Evolutionary conservation across 2,113 vertebrate genomes (phyloP), one percentile per base, ranked within the genome.

Genomic region (Anhinga anhinga): DNA sequence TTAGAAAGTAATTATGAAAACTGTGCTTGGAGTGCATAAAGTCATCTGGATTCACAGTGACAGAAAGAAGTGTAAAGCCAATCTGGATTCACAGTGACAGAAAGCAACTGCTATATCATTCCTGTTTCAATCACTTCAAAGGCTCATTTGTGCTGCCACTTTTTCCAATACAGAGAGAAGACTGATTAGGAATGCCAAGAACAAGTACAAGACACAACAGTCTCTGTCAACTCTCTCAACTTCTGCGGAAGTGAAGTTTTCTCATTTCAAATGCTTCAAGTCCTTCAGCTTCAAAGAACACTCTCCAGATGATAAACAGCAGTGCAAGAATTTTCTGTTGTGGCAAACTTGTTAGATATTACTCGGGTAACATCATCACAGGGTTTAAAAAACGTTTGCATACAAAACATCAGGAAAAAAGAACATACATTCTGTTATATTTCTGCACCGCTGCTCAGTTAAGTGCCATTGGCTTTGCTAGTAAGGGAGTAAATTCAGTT

Each of bases 381-480:
- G 15, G 38, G 22, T 42, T 87, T 61, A 4, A 23, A 59, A 62
- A 78, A 50, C 15, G 17, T 32, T 44, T 25, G 52, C 20, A 44
- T 18, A 79, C 8, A 26, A 72, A 58, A 32, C 7, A 45, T 2
- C 15, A 47, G n/a, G 4, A 6, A 10, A 58, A 40, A 27, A 58
- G 47, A 38, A 55, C 1, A 1, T 52, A 23, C 15, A 12, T 15
- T 12, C n/a, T 21, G 8, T 16, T 49, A 1, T 1, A 26, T 30
- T 82, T 52, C 73, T 62, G 61, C n/a, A 56, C 30, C 15, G 1
- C 26, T 29, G 69, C 76, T 65, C 9, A 2, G 30, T 13, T 49
- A 53, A 27, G n/a, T 32, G 11, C 38, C 53, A 30, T 55, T 27
- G 30, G 34, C 27, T 72, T 34, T 42, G 55, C 71, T 13, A 62